A percentile compares a stretch with the other conserved stretches of the same genome.
phyloP scores from a whole-genome alignment of 2,888 invertebrate genomes.

The Oscheius myriophilus region DNA sequence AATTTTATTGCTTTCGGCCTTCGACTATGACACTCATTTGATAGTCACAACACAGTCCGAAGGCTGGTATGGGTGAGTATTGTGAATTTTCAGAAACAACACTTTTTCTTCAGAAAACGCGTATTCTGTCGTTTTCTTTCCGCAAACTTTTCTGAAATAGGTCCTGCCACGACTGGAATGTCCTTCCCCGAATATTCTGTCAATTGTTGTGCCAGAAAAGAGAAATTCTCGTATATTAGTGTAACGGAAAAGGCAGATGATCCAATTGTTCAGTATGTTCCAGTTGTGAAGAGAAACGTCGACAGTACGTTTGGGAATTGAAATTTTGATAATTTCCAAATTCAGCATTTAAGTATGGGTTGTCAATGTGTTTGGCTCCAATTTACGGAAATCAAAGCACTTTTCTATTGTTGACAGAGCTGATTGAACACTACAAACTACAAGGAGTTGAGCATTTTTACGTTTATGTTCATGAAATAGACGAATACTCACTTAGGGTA shows the following conservation, averaged over 20 bases:
- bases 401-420: constrained; percentile 23
- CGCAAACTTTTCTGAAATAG: constrained; percentile 3
- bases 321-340: not conserved
- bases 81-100: too few relatives aligned
- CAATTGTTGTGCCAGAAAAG: constrained; percentile 14
- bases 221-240: constrained; percentile 6
- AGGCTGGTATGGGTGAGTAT: too few relatives aligned
- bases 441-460: constrained; percentile 29
- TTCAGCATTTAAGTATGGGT: constrained; percentile 1
- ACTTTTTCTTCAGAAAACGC: not conserved
- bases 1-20: too few relatives aligned
- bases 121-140: constrained; percentile 23
- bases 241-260: constrained; percentile 2
- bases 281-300: not conserved
- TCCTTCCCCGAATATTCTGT: constrained; percentile 6
- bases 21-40: too few relatives aligned
- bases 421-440: constrained; percentile 27
- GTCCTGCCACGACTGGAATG: not conserved
- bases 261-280: not conserved
- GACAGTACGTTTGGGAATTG: not conserved
- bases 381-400: constrained; percentile 23
- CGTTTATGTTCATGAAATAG: constrained; percentile 27
- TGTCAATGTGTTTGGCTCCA: constrained; percentile 29
- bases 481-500: constrained; percentile 18
- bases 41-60: too few relatives aligned